These are phyloP conservation scores for Scolopax mira DNA, from an alignment of 2,113 vertebrate species.

Conservation along the genomic window DNA sequence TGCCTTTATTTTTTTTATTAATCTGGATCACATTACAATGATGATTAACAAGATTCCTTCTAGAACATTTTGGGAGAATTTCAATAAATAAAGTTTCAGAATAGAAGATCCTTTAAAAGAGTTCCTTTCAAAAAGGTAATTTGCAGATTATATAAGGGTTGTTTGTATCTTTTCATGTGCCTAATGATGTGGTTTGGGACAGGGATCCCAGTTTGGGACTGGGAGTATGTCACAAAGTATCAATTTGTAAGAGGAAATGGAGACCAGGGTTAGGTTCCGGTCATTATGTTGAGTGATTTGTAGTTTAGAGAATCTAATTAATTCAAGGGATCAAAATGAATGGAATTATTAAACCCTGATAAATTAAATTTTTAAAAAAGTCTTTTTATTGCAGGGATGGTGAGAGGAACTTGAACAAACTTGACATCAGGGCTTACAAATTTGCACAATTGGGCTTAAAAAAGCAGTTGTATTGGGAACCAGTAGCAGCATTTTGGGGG, in stretches of 20 bases:
- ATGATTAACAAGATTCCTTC: background rate
- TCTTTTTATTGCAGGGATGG: background rate
- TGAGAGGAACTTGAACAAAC: background rate
- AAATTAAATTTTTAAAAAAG: background rate
- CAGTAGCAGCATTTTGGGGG: background rate
- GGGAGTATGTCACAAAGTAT: background rate
- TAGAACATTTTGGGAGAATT: background rate
- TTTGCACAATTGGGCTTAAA: background rate
- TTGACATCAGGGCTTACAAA: background rate
- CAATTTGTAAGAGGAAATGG: background rate
- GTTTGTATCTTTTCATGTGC: background rate
- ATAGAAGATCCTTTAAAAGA: background rate
- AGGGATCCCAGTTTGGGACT: background rate
- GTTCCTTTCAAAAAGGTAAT: background rate
- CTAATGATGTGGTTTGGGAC: background rate
- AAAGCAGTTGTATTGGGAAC: background rate
- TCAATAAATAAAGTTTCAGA: background rate
- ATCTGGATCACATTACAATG: background rate
- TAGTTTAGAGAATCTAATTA: background rate
- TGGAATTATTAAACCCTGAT: background rate
- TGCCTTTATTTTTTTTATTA: background rate
- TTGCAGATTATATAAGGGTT: background rate
- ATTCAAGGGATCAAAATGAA: background rate
- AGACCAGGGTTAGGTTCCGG: background rate
- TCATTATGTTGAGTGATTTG: background rate